Conservation (phyloP, 53 echinoderm and acorn worm species). For the Mesocentrotus franciscanus region DNA sequence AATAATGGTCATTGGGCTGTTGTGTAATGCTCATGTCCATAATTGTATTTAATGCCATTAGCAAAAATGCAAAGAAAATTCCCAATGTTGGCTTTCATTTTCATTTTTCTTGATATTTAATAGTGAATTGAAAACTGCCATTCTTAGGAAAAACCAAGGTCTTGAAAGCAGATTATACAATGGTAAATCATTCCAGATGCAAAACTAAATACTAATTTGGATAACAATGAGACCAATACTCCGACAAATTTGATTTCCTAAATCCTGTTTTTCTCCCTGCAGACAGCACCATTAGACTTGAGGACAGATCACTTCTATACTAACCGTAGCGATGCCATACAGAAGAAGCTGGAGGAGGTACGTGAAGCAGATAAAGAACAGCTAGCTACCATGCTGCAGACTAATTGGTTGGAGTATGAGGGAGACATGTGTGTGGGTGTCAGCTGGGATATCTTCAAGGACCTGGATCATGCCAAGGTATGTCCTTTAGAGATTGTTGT, state of each 20-base stretch:
- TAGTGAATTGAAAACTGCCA: too few relatives aligned
- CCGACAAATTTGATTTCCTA: not conserved
- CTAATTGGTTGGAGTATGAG: conserved; percentile 82
- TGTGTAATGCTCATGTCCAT: not conserved
- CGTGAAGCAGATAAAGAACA: conserved; percentile 64
- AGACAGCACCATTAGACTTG: conserved; percentile 86
- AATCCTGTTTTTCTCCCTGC: not conserved
- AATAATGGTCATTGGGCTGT: not conserved
- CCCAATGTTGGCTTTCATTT: not conserved
- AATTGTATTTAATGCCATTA: not conserved
- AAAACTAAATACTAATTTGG: not conserved
- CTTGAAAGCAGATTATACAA: too few relatives aligned
- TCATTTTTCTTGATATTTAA: not conserved
- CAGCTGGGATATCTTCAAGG: conserved; percentile 81
- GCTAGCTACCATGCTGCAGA: conserved; percentile 70
- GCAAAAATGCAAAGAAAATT: not conserved
- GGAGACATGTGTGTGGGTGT: conserved; percentile 82
- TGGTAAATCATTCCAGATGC: too few relatives aligned
- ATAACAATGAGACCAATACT: not conserved
- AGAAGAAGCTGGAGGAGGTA: conserved; percentile 73
- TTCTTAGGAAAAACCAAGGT: too few relatives aligned
- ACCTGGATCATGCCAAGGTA: conserved; percentile 90
- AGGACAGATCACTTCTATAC: conserved; percentile 83
- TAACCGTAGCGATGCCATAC: conserved; percentile 74
- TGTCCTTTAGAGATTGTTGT: not conserved